Percentiles rank a stretch among this genome's conserved stretches.
phyloP scores from a whole-genome alignment of 2,113 vertebrate genomes.

The Marcusenius ussheri region DNA sequence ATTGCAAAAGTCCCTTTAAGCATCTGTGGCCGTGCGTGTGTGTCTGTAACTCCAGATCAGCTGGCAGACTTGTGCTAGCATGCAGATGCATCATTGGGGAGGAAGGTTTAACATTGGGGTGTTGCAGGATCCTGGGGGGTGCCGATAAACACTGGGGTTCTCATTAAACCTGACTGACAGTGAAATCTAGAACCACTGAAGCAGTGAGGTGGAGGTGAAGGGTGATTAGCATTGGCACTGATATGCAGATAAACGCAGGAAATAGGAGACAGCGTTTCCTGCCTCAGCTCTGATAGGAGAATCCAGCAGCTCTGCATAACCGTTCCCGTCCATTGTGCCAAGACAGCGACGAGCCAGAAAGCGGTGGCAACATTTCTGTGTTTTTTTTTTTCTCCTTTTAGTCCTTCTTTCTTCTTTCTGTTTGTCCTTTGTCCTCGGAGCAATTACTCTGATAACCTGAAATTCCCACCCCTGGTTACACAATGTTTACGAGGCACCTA shows the following conservation, averaged over 20 bases:
- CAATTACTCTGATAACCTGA: not conserved
- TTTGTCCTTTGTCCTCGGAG: not conserved
- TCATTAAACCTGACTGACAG: constrained; percentile 5
- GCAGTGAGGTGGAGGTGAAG: not conserved
- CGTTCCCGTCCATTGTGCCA: too few species aligned
- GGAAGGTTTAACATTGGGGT: not conserved
- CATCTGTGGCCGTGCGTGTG: not conserved
- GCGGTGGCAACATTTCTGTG: not conserved
- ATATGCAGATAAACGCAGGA: not conserved
- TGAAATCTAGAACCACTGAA: constrained; percentile 22
- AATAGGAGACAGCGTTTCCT: not conserved
- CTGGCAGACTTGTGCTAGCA: not conserved
- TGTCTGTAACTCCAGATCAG: not conserved
- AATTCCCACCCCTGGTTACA: not conserved
- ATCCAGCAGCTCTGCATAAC: not conserved
- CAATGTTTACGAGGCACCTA: not conserved
- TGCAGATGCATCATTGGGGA: not conserved
- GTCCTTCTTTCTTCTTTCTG: not conserved
- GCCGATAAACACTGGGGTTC: not conserved
- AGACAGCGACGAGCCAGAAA: not conserved
- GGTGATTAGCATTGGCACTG: not conserved
- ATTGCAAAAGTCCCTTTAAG: not conserved
- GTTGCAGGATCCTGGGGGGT: not conserved
- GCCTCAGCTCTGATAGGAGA: not conserved
- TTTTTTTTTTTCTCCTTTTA: not conserved